phyloP scores from a whole-genome alignment of 2,797 vertebrate genomes.

The Chelon labrosus region DNA sequence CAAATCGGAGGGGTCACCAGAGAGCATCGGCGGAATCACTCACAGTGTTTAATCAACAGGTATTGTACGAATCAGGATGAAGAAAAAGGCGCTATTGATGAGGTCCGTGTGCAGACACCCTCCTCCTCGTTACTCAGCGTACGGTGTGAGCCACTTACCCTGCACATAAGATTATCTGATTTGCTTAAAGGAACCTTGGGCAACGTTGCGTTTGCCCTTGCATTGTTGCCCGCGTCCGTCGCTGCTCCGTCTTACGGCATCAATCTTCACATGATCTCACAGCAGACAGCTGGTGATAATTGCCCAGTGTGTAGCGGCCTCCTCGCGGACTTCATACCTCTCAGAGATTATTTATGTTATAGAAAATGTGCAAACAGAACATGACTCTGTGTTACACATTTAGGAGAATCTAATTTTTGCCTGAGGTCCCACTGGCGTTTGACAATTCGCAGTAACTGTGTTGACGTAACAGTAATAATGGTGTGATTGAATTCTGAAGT shows the following conservation, averaged over 20 bases:
- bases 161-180: conserved; percentile 44
- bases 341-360: conserved; percentile 7
- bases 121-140: conserved; percentile 56
- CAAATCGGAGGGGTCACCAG: conserved; percentile 75
- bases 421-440: neutral
- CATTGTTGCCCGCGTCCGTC: neutral
- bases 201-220: conserved; percentile 21
- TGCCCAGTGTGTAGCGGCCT: conserved; percentile 16
- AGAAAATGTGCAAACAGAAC: conserved; percentile 4
- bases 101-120: conserved; percentile 46
- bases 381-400: conserved; percentile 14
- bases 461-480: neutral
- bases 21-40: conserved; percentile 69
- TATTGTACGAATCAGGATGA: conserved; percentile 67
- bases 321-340: neutral
- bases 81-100: conserved; percentile 57
- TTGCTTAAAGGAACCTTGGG: conserved; percentile 34
- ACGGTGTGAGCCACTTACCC: conserved; percentile 24
- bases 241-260: conserved; percentile 15
- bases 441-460: neutral
- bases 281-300: conserved; percentile 39
- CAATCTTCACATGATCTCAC: conserved; percentile 14
- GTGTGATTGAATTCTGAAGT: conserved; percentile 1
- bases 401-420: neutral
- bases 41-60: conserved; percentile 78